Conservation (phyloP, 1,140 invertebrate species). For the Penaeus vannamei region DNA sequence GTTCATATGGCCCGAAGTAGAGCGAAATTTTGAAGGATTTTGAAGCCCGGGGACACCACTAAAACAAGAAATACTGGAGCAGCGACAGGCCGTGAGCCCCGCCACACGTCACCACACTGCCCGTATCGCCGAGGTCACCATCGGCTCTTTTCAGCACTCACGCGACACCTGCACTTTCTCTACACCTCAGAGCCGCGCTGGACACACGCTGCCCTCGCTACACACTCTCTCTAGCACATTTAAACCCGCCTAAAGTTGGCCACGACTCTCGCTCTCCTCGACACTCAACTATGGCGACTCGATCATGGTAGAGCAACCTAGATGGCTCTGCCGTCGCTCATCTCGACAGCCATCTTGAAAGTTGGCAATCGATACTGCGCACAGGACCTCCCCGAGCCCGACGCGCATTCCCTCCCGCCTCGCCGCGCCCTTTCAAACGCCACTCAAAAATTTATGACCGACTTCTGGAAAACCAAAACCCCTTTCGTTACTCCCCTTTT, state of each 20-base stretch:
- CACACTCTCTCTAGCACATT: slow-evolving; percentile 56
- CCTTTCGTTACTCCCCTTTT: background rate
- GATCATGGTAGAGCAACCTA: slow-evolving; percentile 34
- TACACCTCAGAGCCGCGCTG: slow-evolving; percentile 23
- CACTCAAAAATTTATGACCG: slow-evolving; percentile 35
- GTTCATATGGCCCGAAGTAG: slow-evolving; percentile 68
- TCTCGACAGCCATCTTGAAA: slow-evolving; percentile 56
- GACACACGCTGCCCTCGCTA: slow-evolving; percentile 20
- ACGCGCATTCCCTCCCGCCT: slow-evolving; percentile 17
- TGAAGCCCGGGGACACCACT: slow-evolving; percentile 52
- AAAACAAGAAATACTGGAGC: slow-evolving; percentile 52
- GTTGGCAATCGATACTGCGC: slow-evolving; percentile 60
- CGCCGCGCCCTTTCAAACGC: background rate
- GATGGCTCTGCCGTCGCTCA: slow-evolving; percentile 51
- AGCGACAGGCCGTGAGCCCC: slow-evolving; percentile 28
- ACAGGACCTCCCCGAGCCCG: background rate
- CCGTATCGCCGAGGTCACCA: slow-evolving; percentile 60
- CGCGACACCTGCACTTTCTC: background rate
- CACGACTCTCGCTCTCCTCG: slow-evolving; percentile 46
- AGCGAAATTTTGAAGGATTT: slow-evolving; percentile 68
- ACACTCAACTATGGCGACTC: slow-evolving; percentile 60
- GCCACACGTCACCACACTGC: slow-evolving; percentile 52
- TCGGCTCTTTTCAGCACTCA: slow-evolving; percentile 52
- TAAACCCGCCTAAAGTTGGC: slow-evolving; percentile 45
- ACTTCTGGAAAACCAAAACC: background rate